Evolutionary conservation across 1,140 invertebrate genomes (phyloP).

Genomic region (Agraylea sexmaculata): DNA sequence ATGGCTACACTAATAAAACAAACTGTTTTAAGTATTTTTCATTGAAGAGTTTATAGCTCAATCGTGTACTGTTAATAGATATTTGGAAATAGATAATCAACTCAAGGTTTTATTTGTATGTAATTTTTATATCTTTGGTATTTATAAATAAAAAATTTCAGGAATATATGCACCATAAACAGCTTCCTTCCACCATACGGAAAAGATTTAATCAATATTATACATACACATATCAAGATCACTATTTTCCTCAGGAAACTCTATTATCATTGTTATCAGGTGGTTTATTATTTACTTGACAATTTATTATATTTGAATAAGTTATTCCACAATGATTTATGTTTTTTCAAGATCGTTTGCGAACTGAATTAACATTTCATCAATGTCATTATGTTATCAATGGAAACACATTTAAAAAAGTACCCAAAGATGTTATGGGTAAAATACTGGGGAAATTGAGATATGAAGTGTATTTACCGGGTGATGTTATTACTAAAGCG

Average conservation of each 20-base stretch:
- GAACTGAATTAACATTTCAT: constrained; percentile 25
- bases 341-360: constrained; percentile 23
- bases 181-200: constrained; percentile 7
- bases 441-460: constrained; percentile 23
- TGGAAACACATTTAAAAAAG: constrained; percentile 22
- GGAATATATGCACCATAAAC: constrained; percentile 14
- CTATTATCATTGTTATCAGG: constrained; percentile 9
- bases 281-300: constrained; percentile 3
- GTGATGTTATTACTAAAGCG: constrained; percentile 38
- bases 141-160: constrained; percentile 2
- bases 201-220: constrained; percentile 12
- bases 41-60: constrained; percentile 5
- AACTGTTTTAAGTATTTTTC: constrained; percentile 5
- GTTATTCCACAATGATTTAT: not conserved
- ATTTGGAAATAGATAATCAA: constrained; percentile 13
- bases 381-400: constrained; percentile 25
- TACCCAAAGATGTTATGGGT: constrained; percentile 22
- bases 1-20: not conserved
- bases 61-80: constrained; percentile 6
- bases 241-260: constrained; percentile 9
- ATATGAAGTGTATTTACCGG: constrained; percentile 27
- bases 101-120: constrained; percentile 9
- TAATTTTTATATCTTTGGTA: not conserved
- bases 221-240: constrained; percentile 10
- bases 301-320: not conserved